Conservation (phyloP, 2,113 vertebrate species). For the Sturnus vulgaris region DNA sequence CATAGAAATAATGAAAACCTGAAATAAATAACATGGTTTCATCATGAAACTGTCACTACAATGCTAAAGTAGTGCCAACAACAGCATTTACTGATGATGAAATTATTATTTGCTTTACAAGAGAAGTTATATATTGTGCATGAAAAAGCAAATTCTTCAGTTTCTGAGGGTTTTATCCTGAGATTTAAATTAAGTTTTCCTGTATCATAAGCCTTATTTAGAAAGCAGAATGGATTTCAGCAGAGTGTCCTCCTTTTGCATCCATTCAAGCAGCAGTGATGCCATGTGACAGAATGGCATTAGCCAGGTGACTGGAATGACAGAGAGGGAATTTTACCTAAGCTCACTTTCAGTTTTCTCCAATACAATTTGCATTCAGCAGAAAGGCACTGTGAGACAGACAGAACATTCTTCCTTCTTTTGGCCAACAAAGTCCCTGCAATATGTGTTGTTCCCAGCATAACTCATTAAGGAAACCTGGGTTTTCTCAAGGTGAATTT, state of each 20-base stretch:
- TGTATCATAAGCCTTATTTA: not conserved
- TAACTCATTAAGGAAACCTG: not conserved
- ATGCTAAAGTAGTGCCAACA: not conserved
- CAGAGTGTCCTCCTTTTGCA: not conserved
- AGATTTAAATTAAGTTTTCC: not conserved
- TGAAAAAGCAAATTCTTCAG: not conserved
- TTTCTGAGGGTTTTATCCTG: not conserved
- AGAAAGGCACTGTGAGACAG: not conserved
- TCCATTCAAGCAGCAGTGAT: not conserved
- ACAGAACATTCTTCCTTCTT: not conserved
- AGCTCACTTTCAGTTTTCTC: not conserved
- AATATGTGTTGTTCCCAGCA: not conserved
- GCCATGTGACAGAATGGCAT: not conserved
- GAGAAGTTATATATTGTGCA: not conserved
- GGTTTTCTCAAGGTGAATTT: constrained; percentile 29
- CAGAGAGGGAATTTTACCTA: not conserved
- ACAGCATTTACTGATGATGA: not conserved
- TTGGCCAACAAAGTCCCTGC: not conserved
- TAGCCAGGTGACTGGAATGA: not conserved
- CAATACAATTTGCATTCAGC: not conserved
- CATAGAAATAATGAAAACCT: not conserved
- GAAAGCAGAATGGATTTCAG: not conserved
- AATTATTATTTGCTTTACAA: not conserved
- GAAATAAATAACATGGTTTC: not conserved
- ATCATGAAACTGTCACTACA: not conserved